A percentile compares a stretch with the other conserved stretches of the same genome.
Conservation (phyloP, 2,888 invertebrate species). For the Ctena decussata region DNA sequence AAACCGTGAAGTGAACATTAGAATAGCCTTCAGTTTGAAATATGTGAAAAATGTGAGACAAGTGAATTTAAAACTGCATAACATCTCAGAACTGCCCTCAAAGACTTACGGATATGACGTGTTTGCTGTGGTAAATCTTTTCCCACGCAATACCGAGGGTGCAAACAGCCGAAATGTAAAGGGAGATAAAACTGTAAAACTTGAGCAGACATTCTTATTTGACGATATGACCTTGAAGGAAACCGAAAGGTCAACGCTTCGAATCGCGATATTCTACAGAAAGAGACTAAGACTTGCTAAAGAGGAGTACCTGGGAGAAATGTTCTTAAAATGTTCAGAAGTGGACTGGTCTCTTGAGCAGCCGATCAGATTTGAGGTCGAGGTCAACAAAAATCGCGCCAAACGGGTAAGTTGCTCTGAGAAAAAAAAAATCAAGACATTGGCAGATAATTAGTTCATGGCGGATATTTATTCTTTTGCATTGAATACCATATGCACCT, state of each 20-base stretch:
- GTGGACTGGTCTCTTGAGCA: conserved; percentile 43
- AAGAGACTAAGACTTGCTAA: conserved; percentile 22
- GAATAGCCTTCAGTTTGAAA: conserved; percentile 55
- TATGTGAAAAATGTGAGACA: conserved; percentile 50
- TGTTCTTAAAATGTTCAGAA: conserved; percentile 56
- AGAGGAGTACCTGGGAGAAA: conserved; percentile 57
- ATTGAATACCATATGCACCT: no score
- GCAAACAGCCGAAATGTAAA: conserved; percentile 44
- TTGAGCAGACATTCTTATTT: conserved; percentile 59
- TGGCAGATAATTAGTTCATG: no score
- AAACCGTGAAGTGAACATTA: not conserved
- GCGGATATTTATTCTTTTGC: no score
- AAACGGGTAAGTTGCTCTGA: conserved; percentile 44
- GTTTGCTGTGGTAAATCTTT: conserved; percentile 49
- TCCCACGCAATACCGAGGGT: conserved; percentile 60
- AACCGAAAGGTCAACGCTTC: conserved; percentile 57
- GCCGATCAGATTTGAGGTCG: conserved; percentile 31
- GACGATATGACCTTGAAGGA: conserved; percentile 60
- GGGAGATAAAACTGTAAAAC: conserved; percentile 41
- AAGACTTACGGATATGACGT: conserved; percentile 52
- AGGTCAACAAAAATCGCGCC: conserved; percentile 28
- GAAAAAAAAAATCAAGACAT: no score
- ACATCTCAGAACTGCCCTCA: conserved; percentile 39
- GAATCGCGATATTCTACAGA: conserved; percentile 46
- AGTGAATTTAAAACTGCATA: conserved; percentile 42